Percentiles rank a stretch among this genome's conserved stretches.
Evolutionary conservation across 2,113 vertebrate genomes (phyloP).

Genomic region (Triplophysa rosa): DNA sequence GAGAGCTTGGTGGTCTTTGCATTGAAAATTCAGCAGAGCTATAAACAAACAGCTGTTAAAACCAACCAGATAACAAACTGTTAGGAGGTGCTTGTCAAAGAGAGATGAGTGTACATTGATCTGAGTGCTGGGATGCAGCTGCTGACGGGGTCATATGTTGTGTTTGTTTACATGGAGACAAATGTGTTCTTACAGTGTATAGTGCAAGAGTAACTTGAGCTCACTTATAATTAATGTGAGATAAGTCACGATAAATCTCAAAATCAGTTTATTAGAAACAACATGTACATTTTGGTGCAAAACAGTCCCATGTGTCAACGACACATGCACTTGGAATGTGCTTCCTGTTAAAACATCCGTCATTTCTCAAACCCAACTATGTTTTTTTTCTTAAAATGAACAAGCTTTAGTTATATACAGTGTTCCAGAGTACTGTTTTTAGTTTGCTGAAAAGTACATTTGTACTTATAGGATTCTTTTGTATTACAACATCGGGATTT

Average conservation of each 20-base stretch:
- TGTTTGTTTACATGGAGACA: background rate
- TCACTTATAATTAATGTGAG: too few species aligned
- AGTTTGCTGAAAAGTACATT: background rate
- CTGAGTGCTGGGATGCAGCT: background rate
- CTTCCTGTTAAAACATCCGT: slow-evolving; percentile 12
- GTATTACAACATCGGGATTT: background rate
- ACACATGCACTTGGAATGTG: background rate
- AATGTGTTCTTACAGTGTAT: background rate
- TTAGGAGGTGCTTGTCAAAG: background rate
- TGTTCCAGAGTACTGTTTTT: slow-evolving; percentile 1
- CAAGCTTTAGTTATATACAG: background rate
- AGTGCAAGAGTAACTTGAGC: background rate
- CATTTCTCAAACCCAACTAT: background rate
- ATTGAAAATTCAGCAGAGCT: slow-evolving; percentile 1
- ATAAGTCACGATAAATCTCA: too few species aligned
- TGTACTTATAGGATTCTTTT: background rate
- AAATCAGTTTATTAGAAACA: background rate
- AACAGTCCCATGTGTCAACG: background rate
- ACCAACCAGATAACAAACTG: slow-evolving; percentile 21
- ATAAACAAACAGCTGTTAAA: slow-evolving; percentile 42
- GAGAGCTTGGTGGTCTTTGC: slow-evolving; percentile 6
- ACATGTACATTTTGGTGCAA: background rate
- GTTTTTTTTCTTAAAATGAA: background rate
- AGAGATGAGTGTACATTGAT: slow-evolving; percentile 1
- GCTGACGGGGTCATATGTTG: slow-evolving; percentile 18